phyloP scores from a whole-genome alignment of 2,888 invertebrate species.

The Stenoptilia bipunctidactyla region DNA sequence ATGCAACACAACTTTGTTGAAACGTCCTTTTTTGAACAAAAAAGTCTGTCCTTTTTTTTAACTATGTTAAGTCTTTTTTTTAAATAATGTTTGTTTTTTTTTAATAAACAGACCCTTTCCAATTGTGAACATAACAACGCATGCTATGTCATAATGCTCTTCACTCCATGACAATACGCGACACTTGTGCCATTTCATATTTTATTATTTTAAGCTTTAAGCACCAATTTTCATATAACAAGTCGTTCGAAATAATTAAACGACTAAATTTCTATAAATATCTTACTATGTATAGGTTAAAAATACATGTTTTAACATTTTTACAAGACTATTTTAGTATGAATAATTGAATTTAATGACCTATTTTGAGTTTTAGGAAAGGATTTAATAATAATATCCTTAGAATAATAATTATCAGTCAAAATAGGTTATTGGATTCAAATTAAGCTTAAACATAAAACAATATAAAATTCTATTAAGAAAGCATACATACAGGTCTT shows the following conservation, averaged over 20 bases:
- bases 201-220: slow-evolving; percentile 65
- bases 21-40: too few relatives aligned
- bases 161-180: slow-evolving; percentile 58
- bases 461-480: slow-evolving; percentile 14
- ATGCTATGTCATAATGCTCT: slow-evolving; percentile 67
- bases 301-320: slow-evolving; percentile 71
- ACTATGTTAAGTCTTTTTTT: too few relatives aligned
- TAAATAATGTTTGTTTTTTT: too few relatives aligned
- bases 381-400: background rate
- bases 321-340: slow-evolving; percentile 67
- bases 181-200: slow-evolving; percentile 48
- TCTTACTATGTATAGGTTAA: slow-evolving; percentile 71
- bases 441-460: slow-evolving; percentile 6
- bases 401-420: background rate
- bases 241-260: slow-evolving; percentile 72
- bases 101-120: slow-evolving; percentile 30
- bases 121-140: slow-evolving; percentile 61
- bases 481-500: slow-evolving; percentile 30
- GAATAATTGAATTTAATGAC: slow-evolving; percentile 32
- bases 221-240: slow-evolving; percentile 72
- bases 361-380: slow-evolving; percentile 26
- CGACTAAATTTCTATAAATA: slow-evolving; percentile 71
- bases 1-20: too few relatives aligned
- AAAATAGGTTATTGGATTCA: slow-evolving; percentile 13
- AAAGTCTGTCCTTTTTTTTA: too few relatives aligned